phyloP scores from a whole-genome alignment of 2,888 invertebrate genomes.

The Rotaria sp. region DNA sequence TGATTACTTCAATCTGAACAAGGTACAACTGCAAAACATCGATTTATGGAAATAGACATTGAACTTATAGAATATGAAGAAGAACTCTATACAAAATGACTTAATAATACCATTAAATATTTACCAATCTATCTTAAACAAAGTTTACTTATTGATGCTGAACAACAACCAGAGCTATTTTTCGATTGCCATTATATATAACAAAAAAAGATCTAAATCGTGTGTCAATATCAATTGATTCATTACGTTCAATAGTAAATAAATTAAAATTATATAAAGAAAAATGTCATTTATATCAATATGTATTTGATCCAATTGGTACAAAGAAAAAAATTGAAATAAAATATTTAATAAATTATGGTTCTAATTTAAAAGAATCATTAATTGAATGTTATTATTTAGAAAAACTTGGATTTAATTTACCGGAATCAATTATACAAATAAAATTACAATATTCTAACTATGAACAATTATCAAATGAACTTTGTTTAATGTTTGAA shows the following conservation, averaged over 20 bases:
- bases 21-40: neutral
- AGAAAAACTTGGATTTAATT: neutral
- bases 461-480: neutral
- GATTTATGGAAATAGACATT: neutral
- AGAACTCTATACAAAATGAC: neutral
- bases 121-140: neutral
- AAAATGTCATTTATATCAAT: neutral
- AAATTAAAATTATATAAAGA: neutral
- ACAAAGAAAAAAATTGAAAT: constrained; percentile 13
- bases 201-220: neutral
- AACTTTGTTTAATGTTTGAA: neutral
- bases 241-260: neutral
- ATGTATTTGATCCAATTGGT: neutral
- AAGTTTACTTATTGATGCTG: constrained; percentile 12
- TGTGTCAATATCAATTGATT: neutral
- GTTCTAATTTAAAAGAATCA: neutral
- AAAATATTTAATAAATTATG: neutral
- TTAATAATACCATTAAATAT: neutral
- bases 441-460: neutral
- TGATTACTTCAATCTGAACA: neutral
- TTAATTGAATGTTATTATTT: neutral
- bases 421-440: neutral
- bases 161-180: neutral
- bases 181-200: neutral
- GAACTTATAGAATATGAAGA: neutral